Evolutionary conservation across 92 coral and sea anemone species (phyloP), one percentile per base, ranked within the genome.

Genomic region (Heliopora coerulea): DNA sequence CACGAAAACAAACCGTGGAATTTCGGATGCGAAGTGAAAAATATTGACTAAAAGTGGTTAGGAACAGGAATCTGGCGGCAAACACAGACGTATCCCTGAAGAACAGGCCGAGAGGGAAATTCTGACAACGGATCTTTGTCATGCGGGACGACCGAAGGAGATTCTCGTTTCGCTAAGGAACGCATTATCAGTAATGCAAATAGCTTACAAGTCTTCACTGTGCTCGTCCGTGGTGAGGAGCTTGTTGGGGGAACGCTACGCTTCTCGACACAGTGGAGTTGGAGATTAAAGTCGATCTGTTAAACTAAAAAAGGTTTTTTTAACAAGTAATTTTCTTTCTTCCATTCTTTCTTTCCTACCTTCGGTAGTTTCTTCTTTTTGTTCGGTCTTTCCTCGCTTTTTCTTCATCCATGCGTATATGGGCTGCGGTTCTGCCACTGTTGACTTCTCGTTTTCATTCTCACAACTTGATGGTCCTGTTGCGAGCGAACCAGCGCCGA

Each of bases 381-480:
- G 44, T 67, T 48, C 74, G n/a, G 19, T 1, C 9, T 70, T 70
- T 11, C 77, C 63, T 52, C 77, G 62, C 88, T 85, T 92, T 23
- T 96, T 88, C 73, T 92, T 92, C 97, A 92, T 92, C 97, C 97
- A 92, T 18, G 92, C 89, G 74, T 92, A 92, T 56, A 92, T 90
- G 0, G 96, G 96, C 74, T 89, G 93, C 8, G 91, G 83, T 74
- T 84, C 81, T 74, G 83, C 87, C 33, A 86, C 85, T 20, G 91
- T 92, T 26, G 85, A 54, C 1, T 81, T 69, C 41, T 87, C 80
- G 64, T 81, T 78, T 5, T 19, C 42, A 39, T 52, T 60, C 19
- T 25, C 32, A 30, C 62, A 54, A 54, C 72, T 72, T 58, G 81
- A 10, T 74, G 77, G 18, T 26, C 72, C 59, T 41, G 54, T 26